A percentile compares a stretch with the other conserved stretches of the same genome.
Evolutionary conservation across 2,797 vertebrate species (phyloP).

Genomic region (Caiman crocodilus): DNA sequence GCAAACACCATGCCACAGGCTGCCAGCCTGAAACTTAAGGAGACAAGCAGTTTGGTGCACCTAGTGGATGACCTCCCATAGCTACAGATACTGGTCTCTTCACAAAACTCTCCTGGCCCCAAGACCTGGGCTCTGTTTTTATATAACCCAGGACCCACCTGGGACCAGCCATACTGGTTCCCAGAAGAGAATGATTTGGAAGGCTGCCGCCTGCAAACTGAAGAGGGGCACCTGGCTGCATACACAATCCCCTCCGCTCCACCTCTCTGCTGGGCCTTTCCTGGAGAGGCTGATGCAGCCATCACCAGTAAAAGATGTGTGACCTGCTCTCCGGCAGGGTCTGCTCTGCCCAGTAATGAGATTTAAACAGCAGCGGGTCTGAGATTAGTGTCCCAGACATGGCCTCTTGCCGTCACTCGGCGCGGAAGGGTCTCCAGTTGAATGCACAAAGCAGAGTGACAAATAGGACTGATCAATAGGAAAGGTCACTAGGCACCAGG

Average conservation of each 20-base stretch:
- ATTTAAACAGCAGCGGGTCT: conserved; percentile 56
- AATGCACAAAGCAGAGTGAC: conserved; percentile 46
- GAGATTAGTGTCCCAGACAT: conserved; percentile 48
- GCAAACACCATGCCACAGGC: neutral
- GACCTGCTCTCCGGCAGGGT: conserved; percentile 36
- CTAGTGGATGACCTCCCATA: neutral
- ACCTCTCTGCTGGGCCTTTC: conserved; percentile 31
- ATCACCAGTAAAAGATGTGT: neutral
- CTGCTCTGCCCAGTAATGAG: conserved; percentile 46
- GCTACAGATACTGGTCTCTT: neutral
- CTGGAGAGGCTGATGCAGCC: conserved; percentile 4
- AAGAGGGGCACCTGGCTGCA: conserved; percentile 31
- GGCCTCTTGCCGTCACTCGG: conserved; percentile 54
- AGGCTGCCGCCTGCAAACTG: neutral
- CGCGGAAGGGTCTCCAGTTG: conserved; percentile 28
- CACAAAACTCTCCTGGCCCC: neutral
- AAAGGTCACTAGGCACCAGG: conserved; percentile 33
- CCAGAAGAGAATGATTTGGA: neutral
- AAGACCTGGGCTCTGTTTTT: neutral
- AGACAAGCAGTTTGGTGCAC: neutral
- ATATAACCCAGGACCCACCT: neutral
- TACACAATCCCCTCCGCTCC: conserved; percentile 52
- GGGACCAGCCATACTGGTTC: neutral
- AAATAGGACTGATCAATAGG: conserved; percentile 53
- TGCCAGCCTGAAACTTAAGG: neutral